Evolutionary conservation across 2,797 vertebrate genomes (phyloP).

Genomic region (Valencia hispanica): DNA sequence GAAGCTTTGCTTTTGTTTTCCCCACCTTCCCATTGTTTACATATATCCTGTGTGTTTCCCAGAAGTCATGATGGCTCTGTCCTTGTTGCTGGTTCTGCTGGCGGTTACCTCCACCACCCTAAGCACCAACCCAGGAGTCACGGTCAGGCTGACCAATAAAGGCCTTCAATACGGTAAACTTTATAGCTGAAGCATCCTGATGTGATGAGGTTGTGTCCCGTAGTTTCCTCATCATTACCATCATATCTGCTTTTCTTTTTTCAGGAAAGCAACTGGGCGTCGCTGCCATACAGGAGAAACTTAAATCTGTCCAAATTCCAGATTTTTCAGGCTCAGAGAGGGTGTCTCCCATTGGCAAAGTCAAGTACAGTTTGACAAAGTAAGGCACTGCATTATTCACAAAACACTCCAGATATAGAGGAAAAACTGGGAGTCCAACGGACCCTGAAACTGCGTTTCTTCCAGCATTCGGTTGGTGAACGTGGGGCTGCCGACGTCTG

Average conservation of each 20-base stretch:
- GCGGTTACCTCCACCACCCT: conserved; percentile 47
- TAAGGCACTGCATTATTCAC: conserved; percentile 41
- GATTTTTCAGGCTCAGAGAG: conserved; percentile 72
- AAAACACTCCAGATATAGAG: background rate
- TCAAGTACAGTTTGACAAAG: conserved; percentile 77
- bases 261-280: conserved; percentile 77
- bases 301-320: conserved; percentile 72
- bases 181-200: background rate
- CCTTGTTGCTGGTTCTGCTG: conserved; percentile 59
- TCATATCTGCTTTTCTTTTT: background rate
- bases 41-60: conserved; percentile 13
- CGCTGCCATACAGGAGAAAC: conserved; percentile 67
- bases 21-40: background rate
- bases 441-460: conserved; percentile 5
- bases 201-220: background rate
- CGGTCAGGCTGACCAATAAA: conserved; percentile 76
- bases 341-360: conserved; percentile 73
- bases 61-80: conserved; percentile 63
- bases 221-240: background rate
- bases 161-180: conserved; percentile 80
- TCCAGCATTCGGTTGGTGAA: conserved; percentile 71
- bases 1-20: background rate
- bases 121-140: conserved; percentile 72
- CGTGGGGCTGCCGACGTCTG: conserved; percentile 71
- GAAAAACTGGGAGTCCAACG: background rate